phyloP scores from a whole-genome alignment of 1,140 invertebrate genomes.

The Drosophila sechellia region DNA sequence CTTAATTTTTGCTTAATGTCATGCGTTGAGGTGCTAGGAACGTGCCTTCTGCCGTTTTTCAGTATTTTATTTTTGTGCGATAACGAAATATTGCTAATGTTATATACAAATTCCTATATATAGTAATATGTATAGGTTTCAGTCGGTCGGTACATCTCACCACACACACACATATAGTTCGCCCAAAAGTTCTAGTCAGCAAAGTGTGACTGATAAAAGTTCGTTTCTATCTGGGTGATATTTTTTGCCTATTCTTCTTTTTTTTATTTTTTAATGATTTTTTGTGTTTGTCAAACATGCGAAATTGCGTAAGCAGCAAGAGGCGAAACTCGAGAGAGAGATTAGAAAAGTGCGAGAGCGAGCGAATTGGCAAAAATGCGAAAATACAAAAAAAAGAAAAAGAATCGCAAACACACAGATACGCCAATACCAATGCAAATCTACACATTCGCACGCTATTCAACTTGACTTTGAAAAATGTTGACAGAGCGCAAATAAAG shows the following conservation, averaged over 20 bases:
- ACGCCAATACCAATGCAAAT: not conserved
- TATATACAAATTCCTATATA: conserved; percentile 1
- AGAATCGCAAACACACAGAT: not conserved
- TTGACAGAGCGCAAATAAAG: conserved; percentile 50
- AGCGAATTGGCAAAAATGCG: conserved; percentile 46
- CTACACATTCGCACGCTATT: conserved; percentile 52
- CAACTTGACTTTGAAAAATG: conserved; percentile 83
- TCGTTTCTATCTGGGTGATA: conserved; percentile 12
- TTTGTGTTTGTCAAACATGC: conserved; percentile 75
- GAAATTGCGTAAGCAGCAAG: conserved; percentile 68
- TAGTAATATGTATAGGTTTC: not conserved
- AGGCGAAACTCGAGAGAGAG: conserved; percentile 9
- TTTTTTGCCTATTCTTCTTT: conserved; percentile 23
- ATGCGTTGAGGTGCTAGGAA: conserved; percentile 24
- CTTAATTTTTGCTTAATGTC: conserved; percentile 38
- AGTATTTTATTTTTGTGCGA: conserved; percentile 10
- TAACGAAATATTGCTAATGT: conserved; percentile 31
- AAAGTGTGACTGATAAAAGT: conserved; percentile 27
- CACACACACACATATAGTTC: not conserved
- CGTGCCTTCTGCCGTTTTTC: conserved; percentile 42
- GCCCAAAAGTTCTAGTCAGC: not conserved
- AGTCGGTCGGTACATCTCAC: not conserved
- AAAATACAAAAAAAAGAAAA: not conserved
- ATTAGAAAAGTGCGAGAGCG: conserved; percentile 36
- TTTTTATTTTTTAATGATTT: conserved; percentile 35